These are phyloP conservation scores for Neolamprologus variostigma DNA, from an alignment of 2,113 vertebrate genomes.

Conservation along the genomic window DNA sequence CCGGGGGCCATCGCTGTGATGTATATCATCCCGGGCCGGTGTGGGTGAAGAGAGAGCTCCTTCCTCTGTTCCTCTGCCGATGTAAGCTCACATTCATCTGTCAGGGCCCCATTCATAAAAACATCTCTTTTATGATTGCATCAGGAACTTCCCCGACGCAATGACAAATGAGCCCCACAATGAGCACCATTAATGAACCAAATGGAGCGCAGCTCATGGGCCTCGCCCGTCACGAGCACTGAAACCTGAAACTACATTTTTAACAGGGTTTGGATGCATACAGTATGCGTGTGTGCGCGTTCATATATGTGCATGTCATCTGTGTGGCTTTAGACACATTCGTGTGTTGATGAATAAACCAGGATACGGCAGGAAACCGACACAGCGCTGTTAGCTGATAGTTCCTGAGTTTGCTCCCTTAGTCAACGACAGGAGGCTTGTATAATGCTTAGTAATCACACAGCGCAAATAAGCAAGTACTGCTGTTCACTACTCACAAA, in stretches of 20 bases:
- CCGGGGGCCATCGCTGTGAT: constrained; percentile 14
- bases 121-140: constrained; percentile 70
- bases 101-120: constrained; percentile 64
- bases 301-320: neutral
- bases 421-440: neutral
- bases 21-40: constrained; percentile 21
- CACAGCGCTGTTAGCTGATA: constrained; percentile 9
- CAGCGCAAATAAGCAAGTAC: neutral
- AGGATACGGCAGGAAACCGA: constrained; percentile 7
- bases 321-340: neutral
- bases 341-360: neutral
- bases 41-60: constrained; percentile 38
- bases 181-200: constrained; percentile 56
- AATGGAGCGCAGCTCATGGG: neutral
- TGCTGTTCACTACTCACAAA: neutral
- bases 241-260: constrained; percentile 23
- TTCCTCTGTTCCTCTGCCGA: constrained; percentile 52
- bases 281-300: neutral
- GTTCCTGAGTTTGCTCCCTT: neutral
- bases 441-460: neutral
- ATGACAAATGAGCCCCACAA: constrained; percentile 50
- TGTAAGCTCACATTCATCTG: constrained; percentile 57
- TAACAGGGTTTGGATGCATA: neutral
- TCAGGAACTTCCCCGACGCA: constrained; percentile 49
- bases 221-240: neutral